Evolutionary conservation across 2,888 invertebrate species (phyloP), one percentile per base, ranked within the genome.

Genomic region (Pristionchus japonicus): DNA sequence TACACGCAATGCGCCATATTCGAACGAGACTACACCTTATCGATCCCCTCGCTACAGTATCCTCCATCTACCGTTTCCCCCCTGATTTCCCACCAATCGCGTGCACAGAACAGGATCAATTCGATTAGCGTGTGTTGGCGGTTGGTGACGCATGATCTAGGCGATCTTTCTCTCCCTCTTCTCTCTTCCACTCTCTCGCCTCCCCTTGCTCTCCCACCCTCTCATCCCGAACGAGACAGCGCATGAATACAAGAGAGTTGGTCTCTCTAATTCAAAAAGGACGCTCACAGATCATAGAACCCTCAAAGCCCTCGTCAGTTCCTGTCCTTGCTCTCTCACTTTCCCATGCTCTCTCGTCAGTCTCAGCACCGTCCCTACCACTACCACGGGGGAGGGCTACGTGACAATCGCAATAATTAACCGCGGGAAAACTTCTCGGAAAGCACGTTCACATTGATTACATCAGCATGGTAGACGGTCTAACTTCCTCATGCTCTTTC

Each of bases 271-370:
- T n/a, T 57, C 57, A 40, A 40, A 37, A 27, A 40, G 70, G 70
- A 40, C 43, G 77, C 37, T n/a, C 70, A 70, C 70, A 70, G 70
- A 31, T 70, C 70, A 70, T 3, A 70, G 70, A 70, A 70, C 70
- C 31, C 70, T 34, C 70, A 37, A 6, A 17, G 6, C 70, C 37
- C 3, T 20, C 70, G 9, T 37, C 20, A 7, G n/a, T 34, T 64
- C 64, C 57, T 57, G 57, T 57, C n/a, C 57, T n/a, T n/a, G n/a
- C n/a, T n/a, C n/a, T n/a, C n/a, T n/a, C n/a, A n/a, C n/a, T n/a
- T n/a, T n/a, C n/a, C n/a, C n/a, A n/a, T n/a, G n/a, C n/a, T n/a
- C n/a, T n/a, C n/a, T n/a, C 52, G 9, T 23, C 20, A 52, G 23
- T 52, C 52, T 3, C 2, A 49, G 49, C 20, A 23, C 20, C n/a